Conservation (phyloP, 2,113 vertebrate species). For the Shinisaurus crocodilurus region DNA sequence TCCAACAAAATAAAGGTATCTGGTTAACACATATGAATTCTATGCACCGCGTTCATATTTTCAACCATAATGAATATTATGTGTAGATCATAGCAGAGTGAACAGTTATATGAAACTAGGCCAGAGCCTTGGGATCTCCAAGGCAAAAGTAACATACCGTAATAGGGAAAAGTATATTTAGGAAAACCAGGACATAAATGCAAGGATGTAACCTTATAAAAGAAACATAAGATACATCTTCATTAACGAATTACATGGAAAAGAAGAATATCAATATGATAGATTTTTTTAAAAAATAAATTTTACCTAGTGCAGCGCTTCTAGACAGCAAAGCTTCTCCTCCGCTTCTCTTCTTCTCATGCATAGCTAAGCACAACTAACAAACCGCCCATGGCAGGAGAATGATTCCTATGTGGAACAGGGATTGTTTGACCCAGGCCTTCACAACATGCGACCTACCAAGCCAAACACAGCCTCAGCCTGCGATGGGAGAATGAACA, state of each 20-base stretch:
- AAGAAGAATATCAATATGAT: not conserved
- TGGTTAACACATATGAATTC: not conserved
- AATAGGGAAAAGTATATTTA: not conserved
- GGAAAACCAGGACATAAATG: not conserved
- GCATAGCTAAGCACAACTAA: not conserved
- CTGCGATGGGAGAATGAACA: no score
- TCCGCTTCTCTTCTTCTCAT: not conserved
- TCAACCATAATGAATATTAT: not conserved
- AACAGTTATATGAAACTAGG: not conserved
- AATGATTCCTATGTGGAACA: not conserved
- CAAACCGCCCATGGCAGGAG: no score
- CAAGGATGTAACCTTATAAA: not conserved
- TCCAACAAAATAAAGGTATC: not conserved
- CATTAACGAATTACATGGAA: not conserved
- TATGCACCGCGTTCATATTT: not conserved
- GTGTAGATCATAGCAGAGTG: not conserved
- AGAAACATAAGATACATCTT: not conserved
- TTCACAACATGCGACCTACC: not conserved
- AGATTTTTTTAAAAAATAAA: not conserved
- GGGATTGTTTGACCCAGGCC: not conserved
- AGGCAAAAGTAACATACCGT: not conserved
- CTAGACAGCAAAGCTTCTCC: not conserved
- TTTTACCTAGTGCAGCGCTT: not conserved
- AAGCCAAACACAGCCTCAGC: no score
- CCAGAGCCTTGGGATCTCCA: not conserved